Base-by-base conservation (phyloP, 1,140 invertebrate genomes). In the Drosophila pectinifera region DNA sequence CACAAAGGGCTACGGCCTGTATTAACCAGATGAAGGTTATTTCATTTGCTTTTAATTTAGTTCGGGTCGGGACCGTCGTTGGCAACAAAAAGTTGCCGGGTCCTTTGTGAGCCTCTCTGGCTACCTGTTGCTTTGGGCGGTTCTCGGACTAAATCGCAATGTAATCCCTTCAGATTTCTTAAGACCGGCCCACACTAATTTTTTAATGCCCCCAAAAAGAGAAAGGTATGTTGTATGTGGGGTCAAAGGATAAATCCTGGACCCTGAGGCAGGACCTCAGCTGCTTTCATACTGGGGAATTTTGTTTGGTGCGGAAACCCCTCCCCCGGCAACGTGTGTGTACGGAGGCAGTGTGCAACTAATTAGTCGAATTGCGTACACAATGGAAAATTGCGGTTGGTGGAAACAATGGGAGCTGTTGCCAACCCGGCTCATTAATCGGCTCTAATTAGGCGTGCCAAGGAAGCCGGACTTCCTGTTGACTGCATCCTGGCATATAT, bases 21-120 rank as follows among this genome's bases (percentile, higher is more conserved):
- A 88, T 88, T 86, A 88, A 78, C 62, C 78, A 78, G 75, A 54
- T 72, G 83, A 72, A 79, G 75, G 83, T 88, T 86, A 82, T 86
- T 88, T 83, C 79, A 88, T 88, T 88, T 88, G 83, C 75, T 83
- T 89, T 88, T 83, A 89, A 88, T 88, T 89, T 73, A 72, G 81
- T 80, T 67, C 45, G 51, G 53, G 22, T 26, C 22, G 57, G 20
- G 16, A 43, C 43, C 28, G 7, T n/a, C 18, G 18, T 46, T 10
- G 51, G 22, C 45, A 58, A 63, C 64, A 62, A 58, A 64, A 73
- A 62, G 38, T 61, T 41, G 48, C 55, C 59, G 20, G 67, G 61
- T 18, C 77, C 31, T 85, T 81, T 84, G 67, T 80, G 39, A 41
- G 34, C 43, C 24, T 28, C 77, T 51, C 14, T 39, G 28, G 39